phyloP scores from a whole-genome alignment of 2,113 vertebrate species.

The Pipa parva region DNA sequence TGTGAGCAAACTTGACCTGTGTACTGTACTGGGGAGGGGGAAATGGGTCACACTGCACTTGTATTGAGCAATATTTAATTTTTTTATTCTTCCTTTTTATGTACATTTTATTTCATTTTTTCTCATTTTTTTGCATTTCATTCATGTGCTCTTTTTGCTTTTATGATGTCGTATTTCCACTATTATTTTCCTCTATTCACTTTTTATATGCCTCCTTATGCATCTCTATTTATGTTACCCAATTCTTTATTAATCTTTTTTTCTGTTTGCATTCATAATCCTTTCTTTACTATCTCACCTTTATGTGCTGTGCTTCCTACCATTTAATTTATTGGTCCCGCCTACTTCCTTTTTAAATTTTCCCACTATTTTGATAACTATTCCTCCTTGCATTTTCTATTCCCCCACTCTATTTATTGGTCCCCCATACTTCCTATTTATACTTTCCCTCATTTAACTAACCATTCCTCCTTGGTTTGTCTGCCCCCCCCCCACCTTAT shows the following conservation, averaged over 20 bases:
- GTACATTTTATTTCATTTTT: background rate
- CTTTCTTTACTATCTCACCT: too few relatives aligned
- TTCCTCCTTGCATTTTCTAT: background rate
- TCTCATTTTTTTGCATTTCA: background rate
- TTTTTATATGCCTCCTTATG: background rate
- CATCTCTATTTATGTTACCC: too few relatives aligned
- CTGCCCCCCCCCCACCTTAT: too few relatives aligned
- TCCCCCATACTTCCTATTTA: background rate
- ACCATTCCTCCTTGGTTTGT: background rate
- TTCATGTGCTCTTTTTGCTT: background rate
- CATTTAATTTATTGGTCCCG: fast-evolving
- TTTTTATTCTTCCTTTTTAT: background rate
- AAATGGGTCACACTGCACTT: too few relatives aligned
- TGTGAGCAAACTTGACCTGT: too few relatives aligned
- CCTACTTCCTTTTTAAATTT: background rate
- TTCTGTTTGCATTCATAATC: too few relatives aligned
- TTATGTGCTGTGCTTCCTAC: too few relatives aligned
- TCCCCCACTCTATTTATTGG: background rate
- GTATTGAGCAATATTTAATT: too few relatives aligned
- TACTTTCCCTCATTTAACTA: background rate
- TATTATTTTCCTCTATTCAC: background rate
- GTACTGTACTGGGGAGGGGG: too few relatives aligned
- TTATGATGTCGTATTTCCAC: background rate
- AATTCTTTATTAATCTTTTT: too few relatives aligned
- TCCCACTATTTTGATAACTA: background rate